phyloP scores from a whole-genome alignment of 2,888 invertebrate genomes.

The Phengaris alcon region DNA sequence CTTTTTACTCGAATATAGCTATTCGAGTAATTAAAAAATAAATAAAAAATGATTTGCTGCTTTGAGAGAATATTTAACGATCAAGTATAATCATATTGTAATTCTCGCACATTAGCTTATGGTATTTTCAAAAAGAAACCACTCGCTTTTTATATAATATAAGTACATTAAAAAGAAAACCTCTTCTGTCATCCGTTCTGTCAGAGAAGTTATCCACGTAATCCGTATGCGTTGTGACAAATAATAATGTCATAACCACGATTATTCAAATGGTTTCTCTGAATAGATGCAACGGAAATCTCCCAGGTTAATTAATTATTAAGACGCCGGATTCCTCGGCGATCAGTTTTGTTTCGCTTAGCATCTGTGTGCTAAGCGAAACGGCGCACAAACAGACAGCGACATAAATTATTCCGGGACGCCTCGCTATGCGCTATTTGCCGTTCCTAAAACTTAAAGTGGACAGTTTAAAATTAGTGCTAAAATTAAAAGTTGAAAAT shows the following conservation, averaged over 20 bases:
- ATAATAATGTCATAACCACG: conserved; percentile 15
- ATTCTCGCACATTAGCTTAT: too few relatives aligned
- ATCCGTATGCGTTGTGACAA: neutral
- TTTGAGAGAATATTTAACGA: neutral
- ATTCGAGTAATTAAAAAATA: too few relatives aligned
- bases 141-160: too few relatives aligned
- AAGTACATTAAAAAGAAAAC: too few relatives aligned
- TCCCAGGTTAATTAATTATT: conserved; percentile 28
- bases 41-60: neutral
- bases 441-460: conserved; percentile 21
- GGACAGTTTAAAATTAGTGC: conserved; percentile 17
- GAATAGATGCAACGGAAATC: conserved; percentile 26
- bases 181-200: too few relatives aligned
- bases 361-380: neutral
- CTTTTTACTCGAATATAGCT: neutral
- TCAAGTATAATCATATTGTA: neutral
- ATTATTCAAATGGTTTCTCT: conserved; percentile 18
- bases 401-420: conserved; percentile 32
- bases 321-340: conserved; percentile 27
- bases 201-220: too few relatives aligned
- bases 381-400: conserved; percentile 24
- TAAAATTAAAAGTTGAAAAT: neutral
- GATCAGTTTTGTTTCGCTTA: conserved; percentile 23
- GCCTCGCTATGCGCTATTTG: neutral
- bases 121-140: too few relatives aligned